phyloP scores from a whole-genome alignment of 1,140 invertebrate species.

The Drosophila nebulosa region DNA sequence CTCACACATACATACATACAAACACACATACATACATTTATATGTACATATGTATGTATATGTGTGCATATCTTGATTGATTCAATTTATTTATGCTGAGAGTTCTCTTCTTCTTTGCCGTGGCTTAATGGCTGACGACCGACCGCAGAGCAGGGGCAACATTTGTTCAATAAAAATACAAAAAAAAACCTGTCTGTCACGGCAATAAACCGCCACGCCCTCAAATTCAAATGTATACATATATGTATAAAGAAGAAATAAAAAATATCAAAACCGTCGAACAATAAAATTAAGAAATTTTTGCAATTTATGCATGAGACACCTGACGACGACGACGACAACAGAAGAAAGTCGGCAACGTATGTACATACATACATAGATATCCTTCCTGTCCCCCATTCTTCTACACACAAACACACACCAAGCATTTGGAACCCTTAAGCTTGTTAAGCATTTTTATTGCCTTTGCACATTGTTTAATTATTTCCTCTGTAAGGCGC shows the following conservation, averaged over 20 bases:
- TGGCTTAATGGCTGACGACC: background rate
- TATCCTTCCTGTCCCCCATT: conserved; percentile 28
- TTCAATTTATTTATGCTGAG: conserved; percentile 53
- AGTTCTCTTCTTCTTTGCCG: conserved; percentile 17
- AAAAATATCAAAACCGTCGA: conserved; percentile 16
- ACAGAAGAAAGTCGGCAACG: background rate
- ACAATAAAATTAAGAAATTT: conserved; percentile 79
- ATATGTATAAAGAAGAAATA: conserved; percentile 9
- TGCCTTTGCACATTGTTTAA: conserved; percentile 53
- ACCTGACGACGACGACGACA: conserved; percentile 45
- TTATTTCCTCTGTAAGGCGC: conserved; percentile 44
- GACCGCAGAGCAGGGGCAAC: conserved; percentile 1
- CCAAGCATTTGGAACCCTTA: conserved; percentile 12
- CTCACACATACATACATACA: background rate
- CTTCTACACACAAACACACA: background rate
- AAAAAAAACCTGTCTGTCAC: conserved; percentile 10
- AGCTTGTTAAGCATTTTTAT: conserved; percentile 73
- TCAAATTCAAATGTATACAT: conserved; percentile 27
- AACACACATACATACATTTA: background rate
- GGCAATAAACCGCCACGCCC: conserved; percentile 48
- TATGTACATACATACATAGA: background rate
- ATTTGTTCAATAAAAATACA: conserved; percentile 42
- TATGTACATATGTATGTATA: background rate
- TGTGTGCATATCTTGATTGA: conserved; percentile 34
- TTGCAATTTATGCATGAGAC: conserved; percentile 72